These are phyloP conservation scores for Meleagris gallopavo DNA, from an alignment of 2,113 vertebrate species.

Conservation along the genomic window DNA sequence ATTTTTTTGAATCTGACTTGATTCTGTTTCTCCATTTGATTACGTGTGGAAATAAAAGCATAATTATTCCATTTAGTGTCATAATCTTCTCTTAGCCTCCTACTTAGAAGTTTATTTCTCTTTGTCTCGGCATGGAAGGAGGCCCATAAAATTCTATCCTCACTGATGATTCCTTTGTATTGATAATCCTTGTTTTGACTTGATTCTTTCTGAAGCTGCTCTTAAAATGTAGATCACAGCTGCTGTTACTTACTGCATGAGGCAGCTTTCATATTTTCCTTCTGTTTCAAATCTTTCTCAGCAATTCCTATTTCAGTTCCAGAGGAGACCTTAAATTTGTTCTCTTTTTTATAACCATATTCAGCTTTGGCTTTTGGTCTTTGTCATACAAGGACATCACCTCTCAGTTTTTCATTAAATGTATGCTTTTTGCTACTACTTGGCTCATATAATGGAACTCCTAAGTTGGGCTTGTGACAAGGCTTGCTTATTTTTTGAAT, in stretches of 20 bases:
- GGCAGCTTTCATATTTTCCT: constrained; percentile 21
- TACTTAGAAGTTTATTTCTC: constrained; percentile 31
- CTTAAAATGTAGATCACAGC: constrained; percentile 43
- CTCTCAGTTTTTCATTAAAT: not conserved
- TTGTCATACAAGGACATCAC: not conserved
- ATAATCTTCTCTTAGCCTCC: constrained; percentile 28
- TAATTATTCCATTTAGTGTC: constrained; percentile 3
- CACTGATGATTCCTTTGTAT: constrained; percentile 24
- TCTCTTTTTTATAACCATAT: not conserved
- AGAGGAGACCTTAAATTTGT: not conserved
- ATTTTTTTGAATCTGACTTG: not conserved
- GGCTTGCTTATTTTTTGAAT: not conserved
- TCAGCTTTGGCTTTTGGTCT: not conserved
- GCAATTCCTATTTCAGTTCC: not conserved
- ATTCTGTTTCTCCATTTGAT: constrained; percentile 13
- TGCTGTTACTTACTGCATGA: not conserved
- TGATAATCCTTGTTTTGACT: constrained; percentile 50
- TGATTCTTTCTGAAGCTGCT: constrained; percentile 15
- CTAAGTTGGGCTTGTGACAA: not conserved
- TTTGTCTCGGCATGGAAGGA: constrained; percentile 17
- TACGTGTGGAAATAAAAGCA: constrained; percentile 11
- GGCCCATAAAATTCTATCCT: constrained; percentile 1
- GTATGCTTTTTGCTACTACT: not conserved
- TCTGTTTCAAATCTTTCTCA: constrained; percentile 16
- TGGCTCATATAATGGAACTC: not conserved